Conservation (phyloP, 37 sponge, comb jelly and placozoan genomes). For the Chondrosia reniformis region DNA sequence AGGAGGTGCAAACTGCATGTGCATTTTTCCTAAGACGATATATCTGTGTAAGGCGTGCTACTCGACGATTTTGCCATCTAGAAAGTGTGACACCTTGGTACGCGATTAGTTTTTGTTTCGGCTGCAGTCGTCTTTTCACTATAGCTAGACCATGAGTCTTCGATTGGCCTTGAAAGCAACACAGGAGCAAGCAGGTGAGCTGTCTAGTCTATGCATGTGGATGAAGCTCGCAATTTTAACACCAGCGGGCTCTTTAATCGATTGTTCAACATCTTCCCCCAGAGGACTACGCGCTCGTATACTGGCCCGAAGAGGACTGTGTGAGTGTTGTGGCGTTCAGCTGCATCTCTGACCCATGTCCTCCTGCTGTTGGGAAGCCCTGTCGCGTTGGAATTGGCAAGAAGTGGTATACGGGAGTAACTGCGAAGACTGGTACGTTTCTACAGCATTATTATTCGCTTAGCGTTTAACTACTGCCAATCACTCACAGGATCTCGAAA, state of each 20-base stretch:
- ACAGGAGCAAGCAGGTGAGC: background rate
- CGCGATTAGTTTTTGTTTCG: too few species aligned
- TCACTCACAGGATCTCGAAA: background rate
- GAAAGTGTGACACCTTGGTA: too few species aligned
- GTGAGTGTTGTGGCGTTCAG: background rate
- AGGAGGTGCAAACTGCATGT: too few species aligned
- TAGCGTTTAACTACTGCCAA: background rate
- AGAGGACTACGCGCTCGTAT: background rate
- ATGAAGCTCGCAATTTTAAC: too few species aligned
- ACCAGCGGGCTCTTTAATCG: too few species aligned
- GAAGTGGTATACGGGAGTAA: background rate
- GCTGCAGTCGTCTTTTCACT: background rate
- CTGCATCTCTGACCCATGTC: background rate
- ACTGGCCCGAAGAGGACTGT: background rate
- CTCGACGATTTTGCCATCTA: too few species aligned
- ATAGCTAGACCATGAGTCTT: background rate
- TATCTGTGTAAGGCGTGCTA: too few species aligned
- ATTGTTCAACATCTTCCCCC: background rate
- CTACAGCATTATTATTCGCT: background rate
- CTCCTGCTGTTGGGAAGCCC: background rate
- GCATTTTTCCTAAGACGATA: too few species aligned
- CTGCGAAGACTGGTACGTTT: constrained; percentile 8
- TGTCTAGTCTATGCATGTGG: background rate
- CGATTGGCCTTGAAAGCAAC: background rate
- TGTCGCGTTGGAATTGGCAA: background rate